Evolutionary conservation across 2,797 vertebrate species (phyloP).

Genomic region (Neosilurus hyrtlii): DNA sequence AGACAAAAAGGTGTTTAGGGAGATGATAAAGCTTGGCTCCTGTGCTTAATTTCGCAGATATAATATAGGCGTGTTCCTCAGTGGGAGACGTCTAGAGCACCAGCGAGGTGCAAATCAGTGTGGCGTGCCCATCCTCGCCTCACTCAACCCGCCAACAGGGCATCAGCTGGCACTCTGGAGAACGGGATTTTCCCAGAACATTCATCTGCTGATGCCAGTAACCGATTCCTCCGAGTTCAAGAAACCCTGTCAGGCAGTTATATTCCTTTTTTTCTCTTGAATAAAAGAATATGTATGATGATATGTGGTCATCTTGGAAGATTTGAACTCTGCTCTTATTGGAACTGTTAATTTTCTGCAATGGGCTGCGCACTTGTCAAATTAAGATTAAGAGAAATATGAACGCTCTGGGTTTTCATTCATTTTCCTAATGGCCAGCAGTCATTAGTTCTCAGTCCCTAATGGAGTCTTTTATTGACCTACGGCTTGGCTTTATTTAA

Average conservation of each 20-base stretch:
- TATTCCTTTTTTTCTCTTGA: not conserved
- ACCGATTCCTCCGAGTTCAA: slow-evolving; percentile 11
- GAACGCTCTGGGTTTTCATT: not conserved
- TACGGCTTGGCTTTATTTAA: not conserved
- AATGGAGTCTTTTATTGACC: slow-evolving; percentile 24
- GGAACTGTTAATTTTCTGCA: slow-evolving; percentile 2
- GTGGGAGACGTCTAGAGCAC: slow-evolving; percentile 42
- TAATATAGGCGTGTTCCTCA: slow-evolving; percentile 68
- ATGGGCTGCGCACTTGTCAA: not conserved
- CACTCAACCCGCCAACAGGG: not conserved
- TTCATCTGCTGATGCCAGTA: not conserved
- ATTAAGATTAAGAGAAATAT: slow-evolving; percentile 16
- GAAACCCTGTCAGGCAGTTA: slow-evolving; percentile 23
- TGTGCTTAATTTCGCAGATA: slow-evolving; percentile 61
- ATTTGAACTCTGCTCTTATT: not conserved
- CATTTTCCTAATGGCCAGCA: slow-evolving; percentile 14
- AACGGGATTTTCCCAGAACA: slow-evolving; percentile 28
- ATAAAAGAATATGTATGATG: not conserved
- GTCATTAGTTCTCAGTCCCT: slow-evolving; percentile 3
- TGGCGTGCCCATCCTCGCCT: not conserved
- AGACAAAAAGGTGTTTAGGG: slow-evolving; percentile 69
- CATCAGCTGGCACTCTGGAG: slow-evolving; percentile 31
- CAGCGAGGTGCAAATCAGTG: slow-evolving; percentile 30
- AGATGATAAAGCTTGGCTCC: slow-evolving; percentile 64
- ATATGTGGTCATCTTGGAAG: not conserved